These are phyloP conservation scores for Phainopepla nitens DNA, from an alignment of 2,113 vertebrate species.

Conservation along the genomic window DNA sequence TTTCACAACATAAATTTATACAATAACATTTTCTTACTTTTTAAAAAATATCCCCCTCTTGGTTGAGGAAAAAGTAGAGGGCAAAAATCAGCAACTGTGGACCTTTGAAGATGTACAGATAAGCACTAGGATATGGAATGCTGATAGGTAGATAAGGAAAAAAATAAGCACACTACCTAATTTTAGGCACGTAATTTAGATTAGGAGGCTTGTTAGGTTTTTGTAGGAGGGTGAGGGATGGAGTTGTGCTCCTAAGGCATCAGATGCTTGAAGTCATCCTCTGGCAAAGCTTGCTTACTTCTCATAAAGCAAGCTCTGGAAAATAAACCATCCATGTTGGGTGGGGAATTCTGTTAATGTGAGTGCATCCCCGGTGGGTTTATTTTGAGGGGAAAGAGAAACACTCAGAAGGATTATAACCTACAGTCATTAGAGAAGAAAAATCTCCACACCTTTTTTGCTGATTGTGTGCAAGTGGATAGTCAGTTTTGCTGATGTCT, in stretches of 20 bases:
- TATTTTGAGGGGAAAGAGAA: background rate
- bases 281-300: background rate
- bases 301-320: background rate
- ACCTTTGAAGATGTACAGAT: background rate
- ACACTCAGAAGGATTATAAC: background rate
- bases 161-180: background rate
- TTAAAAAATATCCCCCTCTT: background rate
- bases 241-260: background rate
- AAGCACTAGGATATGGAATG: background rate
- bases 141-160: background rate
- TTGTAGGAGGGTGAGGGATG: background rate
- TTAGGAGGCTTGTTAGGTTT: background rate
- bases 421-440: background rate
- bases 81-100: background rate
- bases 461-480: background rate
- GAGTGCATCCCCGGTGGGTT: rapidly evolving
- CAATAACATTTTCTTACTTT: background rate
- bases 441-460: background rate
- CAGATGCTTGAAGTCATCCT: background rate
- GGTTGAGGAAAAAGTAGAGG: background rate
- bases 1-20: background rate
- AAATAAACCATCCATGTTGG: background rate
- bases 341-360: background rate
- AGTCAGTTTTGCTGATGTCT: background rate
- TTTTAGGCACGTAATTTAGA: background rate